Base-by-base conservation (phyloP, 2,888 invertebrate genomes). In the Agrotis ipsilon region DNA sequence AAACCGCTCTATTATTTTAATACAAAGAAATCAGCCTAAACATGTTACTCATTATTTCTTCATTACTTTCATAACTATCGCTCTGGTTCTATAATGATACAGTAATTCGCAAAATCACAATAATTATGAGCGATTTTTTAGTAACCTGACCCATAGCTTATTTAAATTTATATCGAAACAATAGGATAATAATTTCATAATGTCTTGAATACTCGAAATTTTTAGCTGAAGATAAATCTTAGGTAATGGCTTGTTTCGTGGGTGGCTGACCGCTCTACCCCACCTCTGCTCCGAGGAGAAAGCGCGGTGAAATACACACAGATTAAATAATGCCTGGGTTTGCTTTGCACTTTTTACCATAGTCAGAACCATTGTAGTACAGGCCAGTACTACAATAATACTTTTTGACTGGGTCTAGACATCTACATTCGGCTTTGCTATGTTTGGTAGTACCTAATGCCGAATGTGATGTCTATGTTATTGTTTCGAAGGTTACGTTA, bases 251-350 rank as follows among this genome's bases (percentile, higher is more conserved):
- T 18, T 46, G 32, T 64, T 57, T 68, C 32, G 60, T 66, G 48
- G 67, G 73, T 61, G 46, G 73, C 61, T 67, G 77, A 62, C 74
- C 72, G 81, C 74, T 66, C 66, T 61, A 68, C 81, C 78, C 80
- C 82, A 67, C 70, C 65, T 61, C 60, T 58, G n/a, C 45, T 16
- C 18, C 19, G 58, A 70, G 77, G 88, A 84, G 88, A 88, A 86
- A 88, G 88, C 80, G 84, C 72, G 64, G 86, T 78, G 83, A 88
- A 88, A 87, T 88, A 80, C 52, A 62, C 58, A 73, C 68, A 66
- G 75, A 82, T 75, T 43, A 62, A 66, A 83, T 77, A 48, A 52
- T 77, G 71, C 79, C 73, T 79, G 63, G 24, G 49, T 62, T 71
- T 67, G 43, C 61, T 65, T 63, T 32, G 55, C 49, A 27, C 19